Conservation (phyloP, 37 sponge, comb jelly and placozoan genomes). For the Aplysina aerophoba region DNA sequence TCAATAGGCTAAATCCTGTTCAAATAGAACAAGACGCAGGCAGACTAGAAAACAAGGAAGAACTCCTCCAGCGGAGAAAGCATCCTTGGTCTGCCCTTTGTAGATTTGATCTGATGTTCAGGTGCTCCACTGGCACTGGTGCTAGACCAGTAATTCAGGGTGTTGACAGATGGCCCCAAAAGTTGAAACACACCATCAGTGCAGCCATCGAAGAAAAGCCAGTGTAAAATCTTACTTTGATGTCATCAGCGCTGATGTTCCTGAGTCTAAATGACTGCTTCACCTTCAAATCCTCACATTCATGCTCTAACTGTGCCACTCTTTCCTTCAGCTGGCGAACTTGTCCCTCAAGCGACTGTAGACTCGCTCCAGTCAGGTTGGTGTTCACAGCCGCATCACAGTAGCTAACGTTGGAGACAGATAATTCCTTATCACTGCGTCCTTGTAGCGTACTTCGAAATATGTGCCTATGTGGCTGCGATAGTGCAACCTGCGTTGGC, state of each 20-base stretch:
- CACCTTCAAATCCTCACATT: background rate
- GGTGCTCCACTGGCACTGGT: background rate
- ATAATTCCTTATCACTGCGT: background rate
- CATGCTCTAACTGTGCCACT: background rate
- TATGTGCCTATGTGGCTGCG: background rate
- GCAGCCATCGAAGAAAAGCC: too few species aligned
- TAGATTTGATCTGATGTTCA: background rate
- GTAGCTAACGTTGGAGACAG: background rate
- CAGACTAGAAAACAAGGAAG: conserved; percentile 35
- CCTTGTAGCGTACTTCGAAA: background rate
- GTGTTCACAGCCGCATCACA: background rate
- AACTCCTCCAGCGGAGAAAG: conserved; percentile 49
- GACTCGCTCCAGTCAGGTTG: background rate
- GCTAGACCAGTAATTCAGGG: conserved; percentile 37
- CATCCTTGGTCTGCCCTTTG: background rate
- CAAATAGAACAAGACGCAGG: conserved; percentile 33
- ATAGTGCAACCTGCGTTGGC: conserved; percentile 17
- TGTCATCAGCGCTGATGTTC: conserved; percentile 34
- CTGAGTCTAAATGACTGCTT: background rate
- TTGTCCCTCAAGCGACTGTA: background rate
- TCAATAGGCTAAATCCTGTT: conserved; percentile 45
- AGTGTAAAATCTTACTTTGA: conserved; percentile 50
- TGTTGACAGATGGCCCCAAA: conserved; percentile 38
- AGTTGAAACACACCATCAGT: conserved; percentile 24
- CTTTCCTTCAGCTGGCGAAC: background rate